A percentile compares a stretch with the other conserved stretches of the same genome.
phyloP scores from a whole-genome alignment of 2,113 vertebrate species.

The Neogobius melanostomus region DNA sequence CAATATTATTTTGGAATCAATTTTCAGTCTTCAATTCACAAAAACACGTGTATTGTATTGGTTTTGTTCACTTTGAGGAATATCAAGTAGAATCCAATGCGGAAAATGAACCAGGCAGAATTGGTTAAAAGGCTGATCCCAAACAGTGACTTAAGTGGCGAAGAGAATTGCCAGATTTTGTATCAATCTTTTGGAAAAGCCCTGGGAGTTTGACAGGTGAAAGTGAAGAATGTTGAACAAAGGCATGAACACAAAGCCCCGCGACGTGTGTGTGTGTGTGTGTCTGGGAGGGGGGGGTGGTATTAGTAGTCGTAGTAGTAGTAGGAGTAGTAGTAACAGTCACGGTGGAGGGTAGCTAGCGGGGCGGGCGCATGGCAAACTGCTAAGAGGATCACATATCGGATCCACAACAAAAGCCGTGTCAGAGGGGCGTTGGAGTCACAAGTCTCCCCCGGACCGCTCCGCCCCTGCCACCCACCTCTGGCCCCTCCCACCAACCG shows the following conservation, averaged over 20 bases:
- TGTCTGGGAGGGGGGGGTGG: neutral
- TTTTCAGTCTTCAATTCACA: too few species aligned
- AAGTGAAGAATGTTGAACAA: slow-evolving; percentile 15
- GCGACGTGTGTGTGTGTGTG: neutral
- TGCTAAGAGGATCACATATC: slow-evolving; percentile 97
- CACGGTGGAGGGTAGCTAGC: slow-evolving; percentile 55
- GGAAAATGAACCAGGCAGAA: too few species aligned
- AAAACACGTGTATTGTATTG: too few species aligned
- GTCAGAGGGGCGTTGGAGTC: slow-evolving; percentile 94
- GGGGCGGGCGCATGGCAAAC: slow-evolving; percentile 76
- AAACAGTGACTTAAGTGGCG: neutral
- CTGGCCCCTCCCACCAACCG: slow-evolving; percentile 39
- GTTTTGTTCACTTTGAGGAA: too few species aligned
- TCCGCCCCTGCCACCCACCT: slow-evolving; percentile 61
- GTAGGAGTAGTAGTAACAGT: slow-evolving; percentile 43
- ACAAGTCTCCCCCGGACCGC: slow-evolving; percentile 88
- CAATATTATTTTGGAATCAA: too few species aligned
- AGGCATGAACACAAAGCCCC: slow-evolving; percentile 22
- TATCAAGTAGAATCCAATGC: too few species aligned
- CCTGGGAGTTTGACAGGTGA: slow-evolving; percentile 26
- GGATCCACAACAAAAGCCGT: slow-evolving; percentile 94
- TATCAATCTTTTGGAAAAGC: too few species aligned
- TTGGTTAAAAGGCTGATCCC: neutral
- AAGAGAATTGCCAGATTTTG: neutral
- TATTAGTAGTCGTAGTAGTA: slow-evolving; percentile 20